Base-by-base conservation (phyloP, 2,888 invertebrate genomes). In the Tachina grossa region DNA sequence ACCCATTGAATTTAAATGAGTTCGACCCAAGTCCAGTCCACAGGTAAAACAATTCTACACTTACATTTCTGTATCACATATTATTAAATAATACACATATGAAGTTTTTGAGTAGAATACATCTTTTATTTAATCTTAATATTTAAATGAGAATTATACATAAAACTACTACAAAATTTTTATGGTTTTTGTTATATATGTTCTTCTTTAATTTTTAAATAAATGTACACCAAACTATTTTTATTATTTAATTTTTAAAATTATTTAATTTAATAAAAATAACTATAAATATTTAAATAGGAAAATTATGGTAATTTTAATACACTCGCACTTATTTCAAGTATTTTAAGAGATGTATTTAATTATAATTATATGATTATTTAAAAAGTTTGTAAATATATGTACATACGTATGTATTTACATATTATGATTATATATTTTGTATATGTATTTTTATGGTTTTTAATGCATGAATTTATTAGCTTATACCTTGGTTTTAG, bases 91-190 rank as follows among this genome's bases (percentile, higher is more conserved):
- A 45, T 22, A 14, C 31, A 59, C 57, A n/a, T 5, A 45, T 16
- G 5, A 19, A 49, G 31, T 3, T 0, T 63, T 83, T 84, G 31
- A 71, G 59, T 78, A 81, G 84, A 86, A 78, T 81, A 86, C 75
- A 69, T 78, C 47, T 65, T 77, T 83, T 81, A 84, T 84, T 81
- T 77, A 47, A 78, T 75, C 65, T 83, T 81, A 81, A 45, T 72
- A 11, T 76, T 63, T 47, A 59, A 66, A 86, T 79, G 41, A 77
- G 71, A 83, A 51, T 83, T 57, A 43, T 83, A 80, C 80, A 80
- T 80, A 77, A 81, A 86, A 81, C 80, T 74, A 79, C 76, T 85
- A 79, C 75, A 85, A 85, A 85, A 85, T 78, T 84, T 78, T 49
- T 76, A 2, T n/a, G 59, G 31, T 4, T 76, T 43, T 59, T 59